Conservation (phyloP, 1,140 invertebrate species). For the Archegozetes longisetosus region DNA sequence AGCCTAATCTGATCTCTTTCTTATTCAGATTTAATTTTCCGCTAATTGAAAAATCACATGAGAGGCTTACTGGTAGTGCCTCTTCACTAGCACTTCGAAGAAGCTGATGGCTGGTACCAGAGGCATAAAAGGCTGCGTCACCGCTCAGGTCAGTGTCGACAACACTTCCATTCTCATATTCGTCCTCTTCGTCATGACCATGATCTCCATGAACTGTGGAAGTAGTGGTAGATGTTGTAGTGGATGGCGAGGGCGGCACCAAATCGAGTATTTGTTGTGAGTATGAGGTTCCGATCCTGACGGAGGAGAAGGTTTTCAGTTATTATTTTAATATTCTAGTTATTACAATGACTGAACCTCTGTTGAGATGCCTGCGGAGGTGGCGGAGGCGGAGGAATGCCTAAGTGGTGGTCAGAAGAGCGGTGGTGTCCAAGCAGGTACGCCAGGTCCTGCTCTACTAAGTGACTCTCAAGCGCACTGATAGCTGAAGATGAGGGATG, state of each 20-base stretch:
- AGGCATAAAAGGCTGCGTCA: slow-evolving; percentile 7
- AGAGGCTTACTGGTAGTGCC: slow-evolving; percentile 37
- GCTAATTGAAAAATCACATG: not conserved
- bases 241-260: slow-evolving; percentile 7
- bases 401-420: not conserved
- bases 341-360: not conserved
- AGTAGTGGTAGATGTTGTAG: slow-evolving; percentile 10
- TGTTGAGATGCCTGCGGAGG: slow-evolving; percentile 8
- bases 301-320: not conserved
- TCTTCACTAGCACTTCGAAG: slow-evolving; percentile 75
- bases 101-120: slow-evolving; percentile 1
- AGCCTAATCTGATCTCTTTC: not conserved
- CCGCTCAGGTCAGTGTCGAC: slow-evolving; percentile 14
- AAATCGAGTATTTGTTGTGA: not conserved
- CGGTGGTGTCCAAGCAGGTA: not conserved
- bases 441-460: slow-evolving; percentile 8
- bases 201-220: not conserved
- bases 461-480: not conserved
- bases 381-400: slow-evolving; percentile 3
- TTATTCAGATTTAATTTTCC: not conserved
- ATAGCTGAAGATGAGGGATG: not conserved
- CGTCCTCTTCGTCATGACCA: slow-evolving; percentile 51
- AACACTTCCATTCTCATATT: slow-evolving; percentile 35
- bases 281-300: not conserved
- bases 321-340: not conserved